Conservation (phyloP, 1,140 invertebrate species). For the Cheumatopsyche charites region DNA sequence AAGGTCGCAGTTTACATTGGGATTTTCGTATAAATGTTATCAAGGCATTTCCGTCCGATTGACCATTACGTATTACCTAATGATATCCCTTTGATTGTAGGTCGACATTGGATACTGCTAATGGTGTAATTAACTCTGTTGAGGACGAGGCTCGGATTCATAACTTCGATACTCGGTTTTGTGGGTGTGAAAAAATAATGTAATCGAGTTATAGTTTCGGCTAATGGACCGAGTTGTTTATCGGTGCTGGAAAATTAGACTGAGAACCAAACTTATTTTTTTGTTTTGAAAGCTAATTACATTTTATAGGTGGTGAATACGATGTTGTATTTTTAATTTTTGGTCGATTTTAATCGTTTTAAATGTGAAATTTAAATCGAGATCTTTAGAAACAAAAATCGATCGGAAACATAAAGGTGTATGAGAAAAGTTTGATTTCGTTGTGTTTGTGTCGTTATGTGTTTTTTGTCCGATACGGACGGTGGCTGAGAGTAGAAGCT, state of each 20-base stretch:
- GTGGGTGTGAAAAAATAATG: no score
- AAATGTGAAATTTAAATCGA: no score
- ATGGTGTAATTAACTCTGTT: constrained; percentile 44
- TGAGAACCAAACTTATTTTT: no score
- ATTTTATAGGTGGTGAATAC: no score
- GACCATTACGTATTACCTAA: constrained; percentile 47
- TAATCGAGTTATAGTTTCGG: no score
- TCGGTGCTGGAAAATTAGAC: no score
- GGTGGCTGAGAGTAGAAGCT: constrained; percentile 20
- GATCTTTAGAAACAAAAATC: constrained; percentile 1
- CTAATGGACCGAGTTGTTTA: no score
- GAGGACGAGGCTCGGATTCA: background rate
- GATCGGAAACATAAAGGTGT: constrained; percentile 23
- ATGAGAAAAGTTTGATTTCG: constrained; percentile 37
- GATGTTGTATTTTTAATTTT: no score
- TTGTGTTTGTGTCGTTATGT: constrained; percentile 21
- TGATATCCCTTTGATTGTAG: constrained; percentile 44
- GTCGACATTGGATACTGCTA: constrained; percentile 36
- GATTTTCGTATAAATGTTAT: constrained; percentile 42
- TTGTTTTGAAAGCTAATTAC: no score
- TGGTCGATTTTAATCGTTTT: no score
- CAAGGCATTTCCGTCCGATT: constrained; percentile 46
- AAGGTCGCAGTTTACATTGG: constrained; percentile 34
- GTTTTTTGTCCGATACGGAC: constrained; percentile 22
- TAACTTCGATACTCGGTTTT: no score